Percentiles rank a stretch among this genome's conserved stretches.
Conservation (phyloP, 2,888 invertebrate species). For the Aplocera efformata region DNA sequence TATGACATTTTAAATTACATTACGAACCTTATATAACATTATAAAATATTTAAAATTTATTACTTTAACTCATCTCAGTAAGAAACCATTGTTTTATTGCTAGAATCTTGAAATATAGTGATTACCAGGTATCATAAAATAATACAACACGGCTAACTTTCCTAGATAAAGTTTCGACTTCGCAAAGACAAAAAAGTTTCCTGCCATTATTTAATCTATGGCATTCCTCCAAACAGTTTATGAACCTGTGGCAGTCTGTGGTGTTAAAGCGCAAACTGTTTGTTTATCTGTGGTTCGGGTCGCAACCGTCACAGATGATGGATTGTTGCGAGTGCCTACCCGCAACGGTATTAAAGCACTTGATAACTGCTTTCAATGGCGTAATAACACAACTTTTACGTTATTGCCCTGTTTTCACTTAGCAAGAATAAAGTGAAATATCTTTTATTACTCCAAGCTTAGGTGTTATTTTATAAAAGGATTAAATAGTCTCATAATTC, state of each 20-base stretch:
- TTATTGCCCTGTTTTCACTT: constrained; percentile 9
- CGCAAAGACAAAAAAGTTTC: not conserved
- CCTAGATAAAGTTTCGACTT: too few species aligned
- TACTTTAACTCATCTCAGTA: too few species aligned
- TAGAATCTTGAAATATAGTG: too few species aligned
- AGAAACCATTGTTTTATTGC: too few species aligned
- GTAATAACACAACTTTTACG: constrained; percentile 22
- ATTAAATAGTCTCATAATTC: too few species aligned
- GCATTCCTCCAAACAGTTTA: not conserved
- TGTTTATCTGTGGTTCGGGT: constrained; percentile 29
- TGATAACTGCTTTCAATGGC: constrained; percentile 33
- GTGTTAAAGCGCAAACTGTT: not conserved
- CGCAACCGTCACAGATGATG: constrained; percentile 45
- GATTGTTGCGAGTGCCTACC: constrained; percentile 27
- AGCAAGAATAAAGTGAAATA: constrained; percentile 1
- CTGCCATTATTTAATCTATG: constrained; percentile 1
- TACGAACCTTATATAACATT: too few species aligned
- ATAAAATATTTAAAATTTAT: too few species aligned
- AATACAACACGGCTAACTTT: too few species aligned
- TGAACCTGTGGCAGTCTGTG: constrained; percentile 2
- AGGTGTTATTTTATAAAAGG: too few species aligned
- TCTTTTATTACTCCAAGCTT: too few species aligned
- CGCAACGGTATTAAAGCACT: constrained; percentile 27
- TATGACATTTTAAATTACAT: too few species aligned
- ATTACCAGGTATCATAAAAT: too few species aligned